Base-by-base conservation (phyloP, 2,888 invertebrate genomes). In the Luperina nickerlii region DNA sequence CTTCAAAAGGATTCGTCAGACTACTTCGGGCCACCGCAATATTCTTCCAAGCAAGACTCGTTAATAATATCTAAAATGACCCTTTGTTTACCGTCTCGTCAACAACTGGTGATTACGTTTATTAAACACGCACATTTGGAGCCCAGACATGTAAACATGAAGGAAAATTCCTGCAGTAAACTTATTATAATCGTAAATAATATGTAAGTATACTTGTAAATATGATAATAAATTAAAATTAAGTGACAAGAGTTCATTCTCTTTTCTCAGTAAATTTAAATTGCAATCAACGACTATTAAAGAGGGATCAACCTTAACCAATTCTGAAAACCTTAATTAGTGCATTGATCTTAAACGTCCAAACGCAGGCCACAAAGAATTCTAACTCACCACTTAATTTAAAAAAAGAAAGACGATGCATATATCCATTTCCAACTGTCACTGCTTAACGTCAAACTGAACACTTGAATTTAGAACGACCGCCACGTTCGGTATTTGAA, bases 391-490 rank as follows among this genome's bases (percentile, higher is more conserved):
- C 90, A 76, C 66, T 71, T 54, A 74, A 70, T 75, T 57, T 82
- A 83, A 88, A 71, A 83, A 88, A 87, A 87, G 78, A 87, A 89
- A 86, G 79, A 85, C 83, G 80, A 86, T 73, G 79, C 88, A 78
- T 78, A 91, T 92, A 95, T 96, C 95, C 95, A 94, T 93, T 91
- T 89, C 88, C 83, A 94, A 95, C 93, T 94, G 93, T 94, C 96
- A 96, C 96, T 95, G 94, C 90, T 89, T 90, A 94, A 93, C 90
- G 92, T 93, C 93, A 95, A 94, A 95, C 93, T 92, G 88, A 90
- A 91, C 94, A 94, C 94, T 92, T 90, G 88, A 88, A 88, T 86
- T 81, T 89, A 86, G 89, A 92, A 92, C 95, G 94, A 92, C 94
- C 94, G 92, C 85, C 92, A 92, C 93, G 93, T 94, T 92, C 92